Conservation (phyloP, 1,140 invertebrate genomes). For the Sitobion miscanthi region DNA sequence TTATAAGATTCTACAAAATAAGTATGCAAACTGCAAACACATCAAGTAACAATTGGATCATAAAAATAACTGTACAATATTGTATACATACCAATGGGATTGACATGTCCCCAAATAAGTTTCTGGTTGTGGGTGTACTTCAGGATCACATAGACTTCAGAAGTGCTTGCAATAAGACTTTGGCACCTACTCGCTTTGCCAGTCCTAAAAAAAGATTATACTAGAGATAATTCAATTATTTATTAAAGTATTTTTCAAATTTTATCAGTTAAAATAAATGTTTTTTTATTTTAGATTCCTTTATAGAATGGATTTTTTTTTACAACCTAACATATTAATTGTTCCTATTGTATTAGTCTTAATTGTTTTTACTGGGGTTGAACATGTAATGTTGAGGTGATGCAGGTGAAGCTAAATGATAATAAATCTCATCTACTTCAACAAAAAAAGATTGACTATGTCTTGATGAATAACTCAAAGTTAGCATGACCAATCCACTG, state of each 20-base stretch:
- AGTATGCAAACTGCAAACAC: background rate
- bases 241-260: too few species aligned
- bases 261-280: background rate
- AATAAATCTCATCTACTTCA: slow-evolving; percentile 99
- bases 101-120: slow-evolving; percentile 99
- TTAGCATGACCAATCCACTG: slow-evolving; percentile 99
- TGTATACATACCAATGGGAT: slow-evolving; percentile 84
- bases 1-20: background rate
- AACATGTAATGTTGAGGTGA: slow-evolving; percentile 99
- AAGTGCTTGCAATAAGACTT: slow-evolving; percentile 95
- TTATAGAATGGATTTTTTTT: background rate
- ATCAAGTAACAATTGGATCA: background rate
- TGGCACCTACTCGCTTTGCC: slow-evolving; percentile 91
- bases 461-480: slow-evolving; percentile 99
- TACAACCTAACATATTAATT: slow-evolving; percentile 96
- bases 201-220: slow-evolving; percentile 72
- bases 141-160: slow-evolving; percentile 98
- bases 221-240: too few species aligned
- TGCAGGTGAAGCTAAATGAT: slow-evolving; percentile 97
- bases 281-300: background rate
- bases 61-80: background rate
- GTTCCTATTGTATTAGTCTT: slow-evolving; percentile 99
- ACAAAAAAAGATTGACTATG: slow-evolving; percentile 97
- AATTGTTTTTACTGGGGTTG: slow-evolving; percentile 99
- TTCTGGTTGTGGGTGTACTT: slow-evolving; percentile 93